These are phyloP conservation scores for Gallinago undulata DNA, from an alignment of 2,113 vertebrate genomes.

Conservation along the genomic window DNA sequence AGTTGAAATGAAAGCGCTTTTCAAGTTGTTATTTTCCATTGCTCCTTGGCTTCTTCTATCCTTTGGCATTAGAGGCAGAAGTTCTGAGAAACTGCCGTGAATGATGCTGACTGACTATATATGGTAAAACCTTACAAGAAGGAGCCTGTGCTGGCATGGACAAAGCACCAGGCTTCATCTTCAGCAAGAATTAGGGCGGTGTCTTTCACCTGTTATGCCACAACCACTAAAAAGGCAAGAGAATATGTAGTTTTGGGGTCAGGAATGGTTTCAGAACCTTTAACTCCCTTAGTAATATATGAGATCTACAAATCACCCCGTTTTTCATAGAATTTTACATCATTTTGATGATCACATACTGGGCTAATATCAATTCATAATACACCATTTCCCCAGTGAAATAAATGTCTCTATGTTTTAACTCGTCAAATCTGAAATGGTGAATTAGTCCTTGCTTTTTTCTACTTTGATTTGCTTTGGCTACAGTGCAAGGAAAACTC, in stretches of 20 bases:
- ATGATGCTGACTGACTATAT: neutral
- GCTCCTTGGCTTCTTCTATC: neutral
- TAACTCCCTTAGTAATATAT: neutral
- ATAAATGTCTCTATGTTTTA: neutral
- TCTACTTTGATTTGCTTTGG: constrained; percentile 35
- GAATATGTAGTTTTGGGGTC: neutral
- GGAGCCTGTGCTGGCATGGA: neutral
- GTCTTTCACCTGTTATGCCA: neutral
- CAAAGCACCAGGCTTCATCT: neutral
- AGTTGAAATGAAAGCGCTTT: neutral
- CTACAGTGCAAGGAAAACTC: constrained; percentile 20
- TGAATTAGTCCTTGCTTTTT: neutral
- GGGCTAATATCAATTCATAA: neutral
- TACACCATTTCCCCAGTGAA: neutral
- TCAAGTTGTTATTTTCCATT: constrained; percentile 15
- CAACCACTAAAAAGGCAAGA: neutral
- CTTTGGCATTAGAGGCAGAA: constrained; percentile 23
- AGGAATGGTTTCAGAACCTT: neutral
- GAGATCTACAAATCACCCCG: neutral
- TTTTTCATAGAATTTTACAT: neutral
- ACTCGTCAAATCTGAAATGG: neutral
- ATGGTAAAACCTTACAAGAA: constrained; percentile 34
- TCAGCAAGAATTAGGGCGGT: neutral
- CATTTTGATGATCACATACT: neutral
- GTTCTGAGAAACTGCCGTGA: neutral